Conservation (phyloP, 2,113 vertebrate genomes). For the Rhabdornis inornatus region DNA sequence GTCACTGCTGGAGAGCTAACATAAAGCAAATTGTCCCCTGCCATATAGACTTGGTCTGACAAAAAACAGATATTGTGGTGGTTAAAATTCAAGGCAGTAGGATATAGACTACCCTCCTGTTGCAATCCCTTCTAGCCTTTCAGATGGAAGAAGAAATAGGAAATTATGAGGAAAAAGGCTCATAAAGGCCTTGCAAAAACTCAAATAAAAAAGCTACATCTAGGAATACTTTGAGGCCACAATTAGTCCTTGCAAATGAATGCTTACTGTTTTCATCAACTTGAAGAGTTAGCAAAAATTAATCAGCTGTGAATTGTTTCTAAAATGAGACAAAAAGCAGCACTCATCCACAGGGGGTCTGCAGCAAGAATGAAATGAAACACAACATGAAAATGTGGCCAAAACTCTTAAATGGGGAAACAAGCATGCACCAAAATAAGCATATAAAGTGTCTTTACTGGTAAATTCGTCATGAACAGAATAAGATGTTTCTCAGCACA, state of each 20-base stretch:
- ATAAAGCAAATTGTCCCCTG: not conserved
- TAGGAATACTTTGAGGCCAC: not conserved
- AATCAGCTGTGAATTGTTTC: slow-evolving; percentile 18
- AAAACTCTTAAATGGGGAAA: not conserved
- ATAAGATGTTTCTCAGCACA: not conserved
- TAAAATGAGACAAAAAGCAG: slow-evolving; percentile 33
- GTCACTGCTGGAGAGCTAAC: not conserved
- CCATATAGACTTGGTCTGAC: not conserved
- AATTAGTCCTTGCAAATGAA: not conserved
- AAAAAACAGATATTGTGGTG: not conserved
- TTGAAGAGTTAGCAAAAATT: not conserved
- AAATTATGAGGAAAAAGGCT: not conserved
- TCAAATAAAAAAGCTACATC: not conserved
- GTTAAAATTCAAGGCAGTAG: not conserved
- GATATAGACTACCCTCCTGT: not conserved
- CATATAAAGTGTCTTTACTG: not conserved
- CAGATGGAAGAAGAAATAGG: not conserved
- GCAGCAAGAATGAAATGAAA: slow-evolving; percentile 19
- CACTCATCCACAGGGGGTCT: not conserved
- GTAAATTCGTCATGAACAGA: not conserved
- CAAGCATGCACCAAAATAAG: slow-evolving; percentile 23
- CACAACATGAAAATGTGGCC: not conserved
- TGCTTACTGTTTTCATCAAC: not conserved
- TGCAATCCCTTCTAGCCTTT: not conserved
- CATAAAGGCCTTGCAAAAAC: not conserved